These are phyloP conservation scores for Hyles lineata DNA, from an alignment of 2,888 invertebrate genomes.

Conservation along the genomic window DNA sequence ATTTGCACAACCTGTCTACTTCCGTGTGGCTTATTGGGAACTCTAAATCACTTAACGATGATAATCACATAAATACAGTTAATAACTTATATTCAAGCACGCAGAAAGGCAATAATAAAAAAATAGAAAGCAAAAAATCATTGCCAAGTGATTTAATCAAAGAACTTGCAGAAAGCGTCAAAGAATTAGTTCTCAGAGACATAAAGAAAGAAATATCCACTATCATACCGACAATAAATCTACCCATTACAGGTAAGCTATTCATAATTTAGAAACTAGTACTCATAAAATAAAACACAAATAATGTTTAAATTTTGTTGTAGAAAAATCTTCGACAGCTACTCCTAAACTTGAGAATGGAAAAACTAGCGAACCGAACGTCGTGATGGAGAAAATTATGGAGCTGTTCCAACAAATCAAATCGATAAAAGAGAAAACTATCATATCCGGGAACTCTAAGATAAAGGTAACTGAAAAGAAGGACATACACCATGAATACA, in stretches of 20 bases:
- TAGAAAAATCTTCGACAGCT: slow-evolving; percentile 38
- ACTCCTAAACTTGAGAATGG: slow-evolving; percentile 33
- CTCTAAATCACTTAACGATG: slow-evolving; percentile 10
- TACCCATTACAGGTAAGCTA: slow-evolving; percentile 37
- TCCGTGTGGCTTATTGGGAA: not conserved
- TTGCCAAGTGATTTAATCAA: slow-evolving; percentile 51
- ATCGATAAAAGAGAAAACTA: slow-evolving; percentile 44
- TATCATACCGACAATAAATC: slow-evolving; percentile 34
- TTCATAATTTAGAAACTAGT: not conserved
- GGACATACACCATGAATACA: slow-evolving; percentile 28
- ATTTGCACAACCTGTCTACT: not conserved
- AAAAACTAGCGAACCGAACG: slow-evolving; percentile 41
- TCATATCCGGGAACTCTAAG: slow-evolving; percentile 28
- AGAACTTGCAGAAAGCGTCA: slow-evolving; percentile 66
- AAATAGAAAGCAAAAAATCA: slow-evolving; percentile 25
- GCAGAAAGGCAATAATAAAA: not conserved
- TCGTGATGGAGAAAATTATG: slow-evolving; percentile 58
- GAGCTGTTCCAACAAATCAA: slow-evolving; percentile 61
- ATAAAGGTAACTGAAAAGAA: slow-evolving; percentile 27
- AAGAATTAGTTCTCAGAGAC: slow-evolving; percentile 63
- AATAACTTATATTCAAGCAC: slow-evolving; percentile 14
- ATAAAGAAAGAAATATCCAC: slow-evolving; percentile 49
- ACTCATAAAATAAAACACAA: slow-evolving; percentile 8
- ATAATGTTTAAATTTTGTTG: slow-evolving; percentile 33
- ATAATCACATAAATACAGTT: slow-evolving; percentile 10